These are phyloP conservation scores for Coregonus suidteri DNA, from an alignment of 2,797 vertebrate species.

Conservation along the genomic window DNA sequence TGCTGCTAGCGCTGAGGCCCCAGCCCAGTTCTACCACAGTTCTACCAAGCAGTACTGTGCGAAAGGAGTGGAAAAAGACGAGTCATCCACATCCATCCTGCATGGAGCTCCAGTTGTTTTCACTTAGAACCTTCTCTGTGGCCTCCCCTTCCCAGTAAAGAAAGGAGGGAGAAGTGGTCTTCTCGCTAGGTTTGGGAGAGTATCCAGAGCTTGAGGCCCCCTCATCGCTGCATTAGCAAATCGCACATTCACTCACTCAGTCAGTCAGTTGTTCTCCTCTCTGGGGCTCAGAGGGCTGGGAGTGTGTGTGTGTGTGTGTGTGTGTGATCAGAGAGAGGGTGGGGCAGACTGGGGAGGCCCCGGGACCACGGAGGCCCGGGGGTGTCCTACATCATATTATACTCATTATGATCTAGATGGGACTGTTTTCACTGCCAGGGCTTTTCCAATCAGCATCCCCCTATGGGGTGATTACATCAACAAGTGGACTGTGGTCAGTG, in stretches of 20 bases:
- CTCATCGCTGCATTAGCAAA: slow-evolving; percentile 32
- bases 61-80: slow-evolving; percentile 63
- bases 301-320: neutral
- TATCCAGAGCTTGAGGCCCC: slow-evolving; percentile 40
- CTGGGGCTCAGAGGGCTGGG: neutral
- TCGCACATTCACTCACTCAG: slow-evolving; percentile 28
- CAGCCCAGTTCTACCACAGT: slow-evolving; percentile 40
- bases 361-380: slow-evolving; percentile 31
- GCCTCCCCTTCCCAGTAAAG: slow-evolving; percentile 56
- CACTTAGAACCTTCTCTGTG: slow-evolving; percentile 67
- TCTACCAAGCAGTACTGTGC: slow-evolving; percentile 32
- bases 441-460: slow-evolving; percentile 49
- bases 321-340: slow-evolving; percentile 27
- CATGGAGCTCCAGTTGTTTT: slow-evolving; percentile 74
- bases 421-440: slow-evolving; percentile 29
- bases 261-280: neutral
- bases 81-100: slow-evolving; percentile 48
- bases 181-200: slow-evolving; percentile 34
- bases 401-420: slow-evolving; percentile 62
- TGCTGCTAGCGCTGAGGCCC: slow-evolving; percentile 28
- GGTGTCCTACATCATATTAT: slow-evolving; percentile 48
- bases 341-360: slow-evolving; percentile 20
- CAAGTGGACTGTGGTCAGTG: slow-evolving; percentile 34
- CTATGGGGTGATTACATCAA: slow-evolving; percentile 61
- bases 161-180: slow-evolving; percentile 32